Conservation (phyloP, 53 echinoderm and acorn worm species). For the Hippasteria phrygiana region DNA sequence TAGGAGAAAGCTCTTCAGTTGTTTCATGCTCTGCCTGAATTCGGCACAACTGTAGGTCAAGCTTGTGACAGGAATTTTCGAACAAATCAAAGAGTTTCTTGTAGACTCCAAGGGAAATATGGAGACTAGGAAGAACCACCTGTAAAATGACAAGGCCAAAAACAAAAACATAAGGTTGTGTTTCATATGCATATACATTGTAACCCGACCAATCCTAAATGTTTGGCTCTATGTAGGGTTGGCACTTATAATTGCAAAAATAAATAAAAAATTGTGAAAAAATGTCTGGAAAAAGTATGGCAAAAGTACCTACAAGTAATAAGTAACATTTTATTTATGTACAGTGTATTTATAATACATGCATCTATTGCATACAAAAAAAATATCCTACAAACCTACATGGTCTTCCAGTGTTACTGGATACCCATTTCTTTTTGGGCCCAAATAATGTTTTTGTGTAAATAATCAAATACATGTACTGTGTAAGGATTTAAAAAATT, state of each 20-base stretch:
- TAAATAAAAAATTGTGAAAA: neutral
- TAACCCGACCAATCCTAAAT: neutral
- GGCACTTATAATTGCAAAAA: neutral
- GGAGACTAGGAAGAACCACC: conserved; percentile 19
- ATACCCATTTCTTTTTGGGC: no score
- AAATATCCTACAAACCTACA: no score
- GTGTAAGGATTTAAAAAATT: neutral
- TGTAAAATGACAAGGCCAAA: neutral
- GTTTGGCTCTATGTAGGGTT: no score
- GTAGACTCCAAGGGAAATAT: conserved; percentile 24
- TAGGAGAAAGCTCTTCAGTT: neutral
- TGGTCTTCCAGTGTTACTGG: no score
- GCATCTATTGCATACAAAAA: no score
- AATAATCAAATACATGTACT: neutral
- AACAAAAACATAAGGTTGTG: neutral
- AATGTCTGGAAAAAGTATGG: neutral
- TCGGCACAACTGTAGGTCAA: neutral
- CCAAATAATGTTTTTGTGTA: no score
- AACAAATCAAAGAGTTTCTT: conserved; percentile 27
- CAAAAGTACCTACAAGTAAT: no score
- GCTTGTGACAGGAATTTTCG: conserved; percentile 16
- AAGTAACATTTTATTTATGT: no score
- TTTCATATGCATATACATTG: neutral
- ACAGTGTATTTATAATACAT: no score
- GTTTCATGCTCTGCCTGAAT: neutral